These are phyloP conservation scores for Hedya salicella DNA, from an alignment of 2,888 invertebrate species.

Conservation along the genomic window DNA sequence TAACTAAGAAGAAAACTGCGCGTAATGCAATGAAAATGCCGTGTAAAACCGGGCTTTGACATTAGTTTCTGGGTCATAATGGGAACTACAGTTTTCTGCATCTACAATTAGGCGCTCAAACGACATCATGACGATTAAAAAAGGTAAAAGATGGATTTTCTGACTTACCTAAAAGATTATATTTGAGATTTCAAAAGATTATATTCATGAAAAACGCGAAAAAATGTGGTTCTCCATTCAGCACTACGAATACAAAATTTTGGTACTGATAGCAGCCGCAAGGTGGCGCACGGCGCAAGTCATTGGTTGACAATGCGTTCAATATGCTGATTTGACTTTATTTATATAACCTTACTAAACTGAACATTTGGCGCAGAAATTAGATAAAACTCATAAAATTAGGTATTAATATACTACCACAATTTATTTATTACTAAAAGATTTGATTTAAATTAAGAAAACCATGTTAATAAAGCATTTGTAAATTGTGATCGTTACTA, in stretches of 20 bases:
- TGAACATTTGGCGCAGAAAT: background rate
- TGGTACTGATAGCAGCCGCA: slow-evolving; percentile 69
- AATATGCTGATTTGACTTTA: slow-evolving; percentile 32
- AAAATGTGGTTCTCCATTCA: slow-evolving; percentile 83
- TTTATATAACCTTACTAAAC: slow-evolving; percentile 2
- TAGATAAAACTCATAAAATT: background rate
- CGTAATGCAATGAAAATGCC: slow-evolving; percentile 64
- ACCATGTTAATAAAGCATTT: background rate
- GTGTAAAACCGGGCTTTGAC: slow-evolving; percentile 80
- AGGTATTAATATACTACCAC: no score
- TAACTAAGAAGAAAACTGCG: slow-evolving; percentile 56
- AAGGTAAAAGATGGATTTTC: slow-evolving; percentile 49
- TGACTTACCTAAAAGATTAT: slow-evolving; percentile 79
- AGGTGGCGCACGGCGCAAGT: slow-evolving; percentile 61
- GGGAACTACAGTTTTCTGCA: slow-evolving; percentile 65
- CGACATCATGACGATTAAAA: slow-evolving; percentile 46
- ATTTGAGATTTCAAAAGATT: slow-evolving; percentile 75
- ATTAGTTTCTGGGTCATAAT: slow-evolving; percentile 79
- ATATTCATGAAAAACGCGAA: slow-evolving; percentile 81
- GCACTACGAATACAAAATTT: slow-evolving; percentile 85
- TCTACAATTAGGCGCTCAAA: slow-evolving; percentile 56
- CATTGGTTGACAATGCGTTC: slow-evolving; percentile 61
- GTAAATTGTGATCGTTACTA: slow-evolving; percentile 53
- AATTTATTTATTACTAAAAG: background rate
- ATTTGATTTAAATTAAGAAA: background rate